Evolutionary conservation across 2,888 invertebrate species (phyloP), one percentile per base, ranked within the genome.

Genomic region (Leucoptera coffeella): DNA sequence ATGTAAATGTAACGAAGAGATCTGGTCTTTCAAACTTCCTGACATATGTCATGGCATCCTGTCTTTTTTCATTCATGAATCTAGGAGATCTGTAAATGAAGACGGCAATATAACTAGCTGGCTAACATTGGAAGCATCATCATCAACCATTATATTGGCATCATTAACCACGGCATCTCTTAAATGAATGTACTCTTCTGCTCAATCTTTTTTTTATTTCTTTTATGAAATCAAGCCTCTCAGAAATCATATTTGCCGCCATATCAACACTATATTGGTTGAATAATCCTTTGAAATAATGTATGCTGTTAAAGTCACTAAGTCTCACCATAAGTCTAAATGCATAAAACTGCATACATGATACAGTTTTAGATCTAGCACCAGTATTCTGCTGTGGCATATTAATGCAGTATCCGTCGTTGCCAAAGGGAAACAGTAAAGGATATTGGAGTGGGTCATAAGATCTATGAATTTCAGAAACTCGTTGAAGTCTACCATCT

Each of bases 361-460:
- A 26, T 8, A 37, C 33, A 14, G 25, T 38, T 26, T 38, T 38
- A 3, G 7, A 15, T 4, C 7, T 15, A 14, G 21, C 12, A 19
- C 17, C 26, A 23, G 28, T 29, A 31, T 38, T 20, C 11, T 27
- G 22, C 15, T 34, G 31, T 22, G 27, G 28, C 7, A 37, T 32
- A 14, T 33, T 28, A 9, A 40, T 22, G 12, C 32, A 23, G 32
- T 32, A 32, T 11, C 32, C 30, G 21, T 33, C 29, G 3, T 31
- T 13, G 5, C 29, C 33, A 12, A 15, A 11, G 2, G 13, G 12
- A 23, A 31, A 29, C 15, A 31, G 7, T 14, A 33, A 19, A 10
- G 33, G 31, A 32, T 58, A 58, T 27, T 43, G 39, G 14, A 55
- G 32, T 14, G 48, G 35, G 28, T 54, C 48, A 29, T 43, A 43